Conservation (phyloP, 2,888 invertebrate species). For the Meloe dianella region DNA sequence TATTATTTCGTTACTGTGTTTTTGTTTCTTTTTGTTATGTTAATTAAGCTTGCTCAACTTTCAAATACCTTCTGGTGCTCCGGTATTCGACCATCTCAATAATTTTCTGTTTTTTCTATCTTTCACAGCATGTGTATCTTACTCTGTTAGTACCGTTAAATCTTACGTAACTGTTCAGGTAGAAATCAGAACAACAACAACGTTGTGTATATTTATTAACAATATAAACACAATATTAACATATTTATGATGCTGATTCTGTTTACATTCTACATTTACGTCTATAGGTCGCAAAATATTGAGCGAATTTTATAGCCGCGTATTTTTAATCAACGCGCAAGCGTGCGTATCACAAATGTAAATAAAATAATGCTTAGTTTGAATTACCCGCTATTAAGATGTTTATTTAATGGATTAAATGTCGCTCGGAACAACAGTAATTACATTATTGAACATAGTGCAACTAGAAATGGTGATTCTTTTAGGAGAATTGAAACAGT, state of each 20-base stretch:
- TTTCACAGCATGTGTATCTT: background rate
- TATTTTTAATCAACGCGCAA: constrained; percentile 1
- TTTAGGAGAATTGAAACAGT: too few species aligned
- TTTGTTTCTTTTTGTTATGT: background rate
- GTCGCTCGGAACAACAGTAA: too few species aligned
- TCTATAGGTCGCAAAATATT: constrained; percentile 5
- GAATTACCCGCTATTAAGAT: constrained; percentile 4
- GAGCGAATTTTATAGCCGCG: constrained; percentile 10
- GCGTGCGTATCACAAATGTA: background rate
- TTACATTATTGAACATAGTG: too few species aligned
- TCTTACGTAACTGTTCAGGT: constrained; percentile 39
- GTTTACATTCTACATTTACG: background rate
- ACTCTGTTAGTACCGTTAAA: constrained; percentile 38
- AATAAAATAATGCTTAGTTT: constrained; percentile 2
- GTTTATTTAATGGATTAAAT: background rate
- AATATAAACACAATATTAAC: background rate
- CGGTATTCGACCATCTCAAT: constrained; percentile 20
- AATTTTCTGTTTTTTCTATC: constrained; percentile 12
- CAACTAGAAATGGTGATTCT: too few species aligned
- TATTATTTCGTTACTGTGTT: too few species aligned
- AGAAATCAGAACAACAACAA: constrained; percentile 24
- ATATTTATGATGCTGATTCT: background rate
- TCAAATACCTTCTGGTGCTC: constrained; percentile 25
- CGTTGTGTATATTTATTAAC: too few species aligned
- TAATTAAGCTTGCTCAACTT: constrained; percentile 22